Evolutionary conservation across 2,113 vertebrate genomes (phyloP).

Genomic region (Lamprotornis superbus): DNA sequence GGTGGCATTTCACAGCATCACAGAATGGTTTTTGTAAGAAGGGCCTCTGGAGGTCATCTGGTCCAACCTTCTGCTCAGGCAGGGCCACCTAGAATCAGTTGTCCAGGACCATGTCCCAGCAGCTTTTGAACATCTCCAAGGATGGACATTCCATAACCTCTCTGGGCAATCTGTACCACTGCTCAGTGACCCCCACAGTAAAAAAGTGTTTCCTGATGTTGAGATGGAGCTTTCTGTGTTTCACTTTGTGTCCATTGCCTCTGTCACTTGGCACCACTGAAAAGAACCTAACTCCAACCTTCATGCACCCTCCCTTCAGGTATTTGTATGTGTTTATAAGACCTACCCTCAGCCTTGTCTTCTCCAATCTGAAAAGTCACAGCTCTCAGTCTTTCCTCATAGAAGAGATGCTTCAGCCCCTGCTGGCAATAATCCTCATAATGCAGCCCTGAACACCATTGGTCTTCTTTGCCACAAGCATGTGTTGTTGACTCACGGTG

Average conservation of each 20-base stretch:
- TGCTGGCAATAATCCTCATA: neutral
- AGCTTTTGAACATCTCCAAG: neutral
- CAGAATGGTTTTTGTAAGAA: neutral
- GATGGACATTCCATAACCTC: neutral
- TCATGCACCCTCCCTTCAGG: neutral
- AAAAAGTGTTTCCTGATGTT: neutral
- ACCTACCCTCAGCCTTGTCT: neutral
- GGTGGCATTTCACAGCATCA: neutral
- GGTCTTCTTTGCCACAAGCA: neutral
- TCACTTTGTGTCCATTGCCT: neutral
- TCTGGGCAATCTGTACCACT: neutral
- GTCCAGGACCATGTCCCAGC: neutral
- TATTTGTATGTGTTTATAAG: neutral
- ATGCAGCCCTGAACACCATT: neutral
- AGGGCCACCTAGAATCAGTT: neutral
- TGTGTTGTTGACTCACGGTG: neutral
- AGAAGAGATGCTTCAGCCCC: neutral
- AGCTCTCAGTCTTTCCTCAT: neutral
- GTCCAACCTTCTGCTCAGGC: no score
- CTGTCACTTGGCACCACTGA: neutral
- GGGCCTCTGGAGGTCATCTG: neutral
- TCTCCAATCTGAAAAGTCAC: neutral
- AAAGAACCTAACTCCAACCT: neutral
- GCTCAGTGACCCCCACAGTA: fast-evolving
- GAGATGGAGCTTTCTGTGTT: neutral